Evolutionary conservation across 2,113 vertebrate genomes (phyloP), one percentile per base, ranked within the genome.

Genomic region (Alethe diademata): DNA sequence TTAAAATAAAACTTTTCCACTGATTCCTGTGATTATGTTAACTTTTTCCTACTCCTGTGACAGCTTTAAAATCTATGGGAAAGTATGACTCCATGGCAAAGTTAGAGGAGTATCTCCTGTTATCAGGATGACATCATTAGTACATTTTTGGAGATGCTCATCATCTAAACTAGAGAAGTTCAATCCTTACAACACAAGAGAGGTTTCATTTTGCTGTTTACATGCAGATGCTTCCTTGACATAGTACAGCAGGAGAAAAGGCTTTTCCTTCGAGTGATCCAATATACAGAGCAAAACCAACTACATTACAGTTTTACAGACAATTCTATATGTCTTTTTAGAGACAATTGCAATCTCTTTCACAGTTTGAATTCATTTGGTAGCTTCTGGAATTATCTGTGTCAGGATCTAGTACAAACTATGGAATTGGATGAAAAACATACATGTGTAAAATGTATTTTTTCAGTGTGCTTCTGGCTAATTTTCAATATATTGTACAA

Each of bases 401-500:
- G n/a, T 35, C n/a, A 60, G 78, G 33, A 85, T 78, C 33, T 66
- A 90, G 61, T 6, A 79, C 11, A 80, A 92, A 62, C 51, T 31
- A 33, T 12, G 43, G 36, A 86, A 82, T 0, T 40, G 29, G 28
- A 67, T 78, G 22, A 43, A 92, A 90, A 92, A 78, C n/a, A 80
- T 7, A 82, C 24, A 26, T 18, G 18, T 53, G n/a, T 65, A 84
- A 85, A 94, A 33, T 29, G 43, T 11, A 56, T 90, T 90, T 86
- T 88, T 73, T 60, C 69, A 88, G 51, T 12, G 36, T 11, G 53
- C 61, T 57, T 72, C 0, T 0, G 40, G 78, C 54, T 86, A 33
- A 90, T 86, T 95, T 90, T 83, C 69, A 91, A 71, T 92, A 78
- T 53, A 92, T 57, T 87, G 69, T 66, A 87, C 60, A 92, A 96